phyloP scores from a whole-genome alignment of 2,113 vertebrate species.

The Pseudonaja textilis region DNA sequence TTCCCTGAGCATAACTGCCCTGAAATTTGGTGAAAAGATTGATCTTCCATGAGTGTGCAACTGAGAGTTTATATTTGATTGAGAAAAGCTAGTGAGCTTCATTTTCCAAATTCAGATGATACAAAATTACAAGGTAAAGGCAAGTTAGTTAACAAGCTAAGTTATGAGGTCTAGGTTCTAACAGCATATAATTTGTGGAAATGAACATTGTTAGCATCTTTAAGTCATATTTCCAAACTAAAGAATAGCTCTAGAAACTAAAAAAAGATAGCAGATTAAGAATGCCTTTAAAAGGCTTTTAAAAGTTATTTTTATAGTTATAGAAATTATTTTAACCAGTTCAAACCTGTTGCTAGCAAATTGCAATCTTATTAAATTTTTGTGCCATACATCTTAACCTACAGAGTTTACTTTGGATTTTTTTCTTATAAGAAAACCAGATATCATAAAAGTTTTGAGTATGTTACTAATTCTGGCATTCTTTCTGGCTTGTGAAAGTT shows the following conservation, averaged over 20 bases:
- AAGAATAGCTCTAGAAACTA: background rate
- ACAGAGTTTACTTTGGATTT: background rate
- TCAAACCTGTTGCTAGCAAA: background rate
- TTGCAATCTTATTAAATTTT: background rate
- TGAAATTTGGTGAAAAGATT: background rate
- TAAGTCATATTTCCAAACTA: background rate
- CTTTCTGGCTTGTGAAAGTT: background rate
- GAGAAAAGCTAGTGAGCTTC: background rate
- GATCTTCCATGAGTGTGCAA: background rate
- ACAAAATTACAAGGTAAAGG: background rate
- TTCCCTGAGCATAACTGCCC: background rate
- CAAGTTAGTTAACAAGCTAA: background rate
- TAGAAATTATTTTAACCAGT: background rate
- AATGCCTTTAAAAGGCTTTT: background rate
- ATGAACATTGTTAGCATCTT: background rate
- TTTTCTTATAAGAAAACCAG: background rate
- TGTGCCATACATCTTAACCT: background rate
- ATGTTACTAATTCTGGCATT: background rate
- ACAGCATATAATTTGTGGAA: background rate
- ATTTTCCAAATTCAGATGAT: background rate
- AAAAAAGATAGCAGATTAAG: background rate
- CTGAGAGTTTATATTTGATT: background rate
- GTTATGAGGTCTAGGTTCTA: background rate
- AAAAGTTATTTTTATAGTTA: background rate
- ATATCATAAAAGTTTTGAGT: background rate